A percentile compares a stretch with the other conserved stretches of the same genome.
These are phyloP conservation scores for Tinamus major DNA, from an alignment of 2,797 vertebrate species.

Conservation along the genomic window DNA sequence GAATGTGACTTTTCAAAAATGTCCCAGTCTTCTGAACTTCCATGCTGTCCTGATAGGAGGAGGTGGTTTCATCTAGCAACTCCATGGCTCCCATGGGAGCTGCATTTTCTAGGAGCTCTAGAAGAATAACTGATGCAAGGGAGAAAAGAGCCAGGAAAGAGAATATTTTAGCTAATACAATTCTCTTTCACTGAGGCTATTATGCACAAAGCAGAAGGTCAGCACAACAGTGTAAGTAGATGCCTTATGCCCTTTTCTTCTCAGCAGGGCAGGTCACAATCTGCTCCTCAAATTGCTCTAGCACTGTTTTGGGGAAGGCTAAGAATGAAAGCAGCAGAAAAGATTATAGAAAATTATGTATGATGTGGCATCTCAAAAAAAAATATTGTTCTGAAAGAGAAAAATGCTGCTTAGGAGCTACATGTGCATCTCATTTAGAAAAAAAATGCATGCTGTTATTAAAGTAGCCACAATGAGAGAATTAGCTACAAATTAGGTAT, in stretches of 20 bases:
- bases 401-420: conserved; percentile 26
- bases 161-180: background rate
- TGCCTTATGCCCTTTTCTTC: background rate
- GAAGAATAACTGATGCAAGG: background rate
- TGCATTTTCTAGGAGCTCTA: background rate
- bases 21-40: background rate
- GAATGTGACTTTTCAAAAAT: conserved; percentile 14
- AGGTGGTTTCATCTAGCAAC: background rate
- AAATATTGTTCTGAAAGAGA: conserved; percentile 50
- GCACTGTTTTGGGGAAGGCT: background rate
- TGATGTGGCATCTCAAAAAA: conserved; percentile 26
- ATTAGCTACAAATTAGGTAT: conserved; percentile 72
- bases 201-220: background rate
- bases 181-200: background rate
- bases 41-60: conserved; percentile 7
- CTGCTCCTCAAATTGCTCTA: background rate
- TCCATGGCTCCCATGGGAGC: background rate
- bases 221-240: background rate
- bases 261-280: background rate
- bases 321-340: conserved; percentile 43
- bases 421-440: conserved; percentile 64
- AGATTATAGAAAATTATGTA: conserved; percentile 37
- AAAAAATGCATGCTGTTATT: conserved; percentile 52
- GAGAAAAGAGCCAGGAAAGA: background rate
- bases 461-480: conserved; percentile 62